These are phyloP conservation scores for Esperia sulphurella DNA, from an alignment of 2,888 invertebrate species.

Conservation along the genomic window DNA sequence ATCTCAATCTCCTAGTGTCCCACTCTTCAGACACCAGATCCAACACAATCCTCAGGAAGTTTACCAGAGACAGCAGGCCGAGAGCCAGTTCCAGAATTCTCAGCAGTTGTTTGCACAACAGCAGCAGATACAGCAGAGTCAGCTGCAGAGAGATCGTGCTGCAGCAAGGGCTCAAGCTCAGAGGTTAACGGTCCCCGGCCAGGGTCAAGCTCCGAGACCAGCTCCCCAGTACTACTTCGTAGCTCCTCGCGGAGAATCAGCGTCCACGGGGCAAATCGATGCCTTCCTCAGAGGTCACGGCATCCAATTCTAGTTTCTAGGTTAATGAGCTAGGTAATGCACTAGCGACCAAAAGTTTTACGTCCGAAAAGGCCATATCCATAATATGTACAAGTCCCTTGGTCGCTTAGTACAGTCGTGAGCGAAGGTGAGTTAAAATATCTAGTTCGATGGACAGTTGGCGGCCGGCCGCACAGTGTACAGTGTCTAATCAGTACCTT, in stretches of 20 bases:
- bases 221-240: conserved; percentile 80
- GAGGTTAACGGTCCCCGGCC: conserved; percentile 53
- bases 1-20: conserved; percentile 48
- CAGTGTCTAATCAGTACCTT: conserved; percentile 72
- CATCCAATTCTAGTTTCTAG: conserved; percentile 78
- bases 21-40: conserved; percentile 71
- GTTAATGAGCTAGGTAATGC: conserved; percentile 48
- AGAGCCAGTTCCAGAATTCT: conserved; percentile 80
- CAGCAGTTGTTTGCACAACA: conserved; percentile 83
- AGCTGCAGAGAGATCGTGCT: conserved; percentile 79
- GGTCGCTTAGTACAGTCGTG: conserved; percentile 46
- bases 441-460: conserved; percentile 42
- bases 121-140: conserved; percentile 83
- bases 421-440: conserved; percentile 29
- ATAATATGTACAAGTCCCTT: conserved; percentile 29
- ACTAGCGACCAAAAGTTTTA: conserved; percentile 34
- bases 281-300: conserved; percentile 88
- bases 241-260: conserved; percentile 71
- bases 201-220: conserved; percentile 45
- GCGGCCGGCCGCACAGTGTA: conserved; percentile 51
- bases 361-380: conserved; percentile 21
- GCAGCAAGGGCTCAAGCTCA: conserved; percentile 74
- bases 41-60: conserved; percentile 69
- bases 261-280: conserved; percentile 86
- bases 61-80: conserved; percentile 81